Conservation (phyloP, 2,113 vertebrate species). For the Anarrhichthys ocellatus region DNA sequence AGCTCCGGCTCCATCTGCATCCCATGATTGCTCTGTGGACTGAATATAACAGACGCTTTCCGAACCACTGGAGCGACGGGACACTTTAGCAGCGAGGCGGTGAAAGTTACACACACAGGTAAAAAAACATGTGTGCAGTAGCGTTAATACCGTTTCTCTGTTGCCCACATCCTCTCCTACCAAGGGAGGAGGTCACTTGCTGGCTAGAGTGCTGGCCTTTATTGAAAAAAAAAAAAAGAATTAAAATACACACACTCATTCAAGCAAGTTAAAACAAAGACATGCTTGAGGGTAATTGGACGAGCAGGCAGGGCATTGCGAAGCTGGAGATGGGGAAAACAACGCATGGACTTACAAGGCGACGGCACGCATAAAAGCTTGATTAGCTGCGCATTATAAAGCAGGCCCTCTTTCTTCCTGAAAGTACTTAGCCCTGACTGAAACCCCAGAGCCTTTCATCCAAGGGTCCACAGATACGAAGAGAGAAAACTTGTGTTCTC, state of each 20-base stretch:
- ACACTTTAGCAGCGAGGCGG: slow-evolving; percentile 65
- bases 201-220: slow-evolving; percentile 52
- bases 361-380: slow-evolving; percentile 72
- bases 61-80: slow-evolving; percentile 70
- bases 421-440: slow-evolving; percentile 67
- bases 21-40: slow-evolving; percentile 73
- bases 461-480: slow-evolving; percentile 22
- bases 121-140: slow-evolving; percentile 65
- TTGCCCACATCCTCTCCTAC: slow-evolving; percentile 32
- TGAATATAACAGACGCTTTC: slow-evolving; percentile 78
- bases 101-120: slow-evolving; percentile 68
- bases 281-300: slow-evolving; percentile 70
- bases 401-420: slow-evolving; percentile 55
- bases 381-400: slow-evolving; percentile 72
- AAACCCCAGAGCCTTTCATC: slow-evolving; percentile 59
- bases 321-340: slow-evolving; percentile 16
- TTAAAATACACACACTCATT: slow-evolving; percentile 44
- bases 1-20: slow-evolving; percentile 75
- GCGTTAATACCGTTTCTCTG: slow-evolving; percentile 45
- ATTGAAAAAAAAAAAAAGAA: slow-evolving; percentile 10
- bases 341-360: slow-evolving; percentile 45
- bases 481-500: slow-evolving; percentile 76
- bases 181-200: slow-evolving; percentile 33
- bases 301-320: slow-evolving; percentile 41
- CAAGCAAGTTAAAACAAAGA: slow-evolving; percentile 75